Conservation (phyloP, 2,113 vertebrate genomes). For the Suricata suricatta region DNA sequence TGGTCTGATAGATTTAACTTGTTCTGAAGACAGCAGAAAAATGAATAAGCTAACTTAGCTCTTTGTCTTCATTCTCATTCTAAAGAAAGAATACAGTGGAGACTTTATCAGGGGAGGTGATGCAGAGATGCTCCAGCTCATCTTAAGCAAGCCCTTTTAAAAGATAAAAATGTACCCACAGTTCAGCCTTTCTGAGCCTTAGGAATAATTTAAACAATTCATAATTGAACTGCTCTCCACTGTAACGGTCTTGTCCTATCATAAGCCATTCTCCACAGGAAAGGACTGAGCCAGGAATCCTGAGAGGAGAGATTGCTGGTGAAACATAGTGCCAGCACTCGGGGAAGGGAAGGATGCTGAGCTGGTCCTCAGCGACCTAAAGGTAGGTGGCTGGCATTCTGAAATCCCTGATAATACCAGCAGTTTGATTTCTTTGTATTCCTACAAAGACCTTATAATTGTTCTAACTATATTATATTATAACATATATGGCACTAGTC, state of each 20-base stretch:
- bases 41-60: constrained; percentile 1
- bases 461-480: background rate
- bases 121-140: background rate
- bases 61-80: constrained; percentile 27
- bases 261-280: background rate
- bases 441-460: background rate
- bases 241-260: background rate
- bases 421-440: background rate
- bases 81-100: constrained; percentile 20
- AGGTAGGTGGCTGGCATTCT: background rate
- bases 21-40: background rate
- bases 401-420: background rate
- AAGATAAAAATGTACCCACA: constrained; percentile 1
- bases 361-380: background rate
- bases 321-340: background rate
- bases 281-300: background rate
- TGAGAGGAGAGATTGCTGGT: background rate
- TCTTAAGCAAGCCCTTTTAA: background rate
- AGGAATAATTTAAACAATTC: constrained; percentile 35
- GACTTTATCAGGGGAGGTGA: background rate
- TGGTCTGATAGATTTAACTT: background rate
- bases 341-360: background rate
- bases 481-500: background rate
- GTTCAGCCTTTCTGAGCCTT: background rate
- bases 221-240: background rate